Evolutionary conservation across 1,140 invertebrate genomes (phyloP).

Genomic region (Sesamia nonagrioides): DNA sequence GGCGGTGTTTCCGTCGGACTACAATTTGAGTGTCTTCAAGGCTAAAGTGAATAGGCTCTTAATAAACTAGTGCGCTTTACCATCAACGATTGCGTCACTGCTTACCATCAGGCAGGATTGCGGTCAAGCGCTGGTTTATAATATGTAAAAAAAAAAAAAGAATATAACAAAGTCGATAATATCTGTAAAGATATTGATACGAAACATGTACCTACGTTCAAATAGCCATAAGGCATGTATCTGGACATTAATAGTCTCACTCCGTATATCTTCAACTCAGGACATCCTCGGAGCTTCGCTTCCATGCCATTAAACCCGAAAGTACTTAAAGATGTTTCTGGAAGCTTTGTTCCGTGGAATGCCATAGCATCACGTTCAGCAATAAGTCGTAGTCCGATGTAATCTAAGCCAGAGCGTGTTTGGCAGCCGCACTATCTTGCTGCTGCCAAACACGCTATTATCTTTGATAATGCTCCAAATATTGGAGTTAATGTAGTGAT

Average conservation of each 20-base stretch:
- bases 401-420: constrained; percentile 23
- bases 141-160: too few species aligned
- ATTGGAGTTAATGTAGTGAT: not conserved
- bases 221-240: not conserved
- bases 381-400: constrained; percentile 29
- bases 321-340: constrained; percentile 33
- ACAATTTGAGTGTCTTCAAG: too few species aligned
- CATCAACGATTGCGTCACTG: too few species aligned
- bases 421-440: constrained; percentile 38
- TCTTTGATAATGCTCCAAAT: constrained; percentile 19
- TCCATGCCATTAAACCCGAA: constrained; percentile 16
- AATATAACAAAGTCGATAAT: too few species aligned
- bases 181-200: too few species aligned
- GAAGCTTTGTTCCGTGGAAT: not conserved
- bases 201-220: not conserved
- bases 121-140: too few species aligned
- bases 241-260: not conserved
- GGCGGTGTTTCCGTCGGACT: too few species aligned
- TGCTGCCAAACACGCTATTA: constrained; percentile 32
- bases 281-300: not conserved
- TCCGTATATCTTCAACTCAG: not conserved
- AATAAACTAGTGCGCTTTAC: too few species aligned
- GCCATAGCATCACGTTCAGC: constrained; percentile 21
- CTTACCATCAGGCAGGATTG: too few species aligned
- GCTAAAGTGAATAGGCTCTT: too few species aligned